phyloP scores from a whole-genome alignment of 2,888 invertebrate genomes.

The Apotomis capreana region DNA sequence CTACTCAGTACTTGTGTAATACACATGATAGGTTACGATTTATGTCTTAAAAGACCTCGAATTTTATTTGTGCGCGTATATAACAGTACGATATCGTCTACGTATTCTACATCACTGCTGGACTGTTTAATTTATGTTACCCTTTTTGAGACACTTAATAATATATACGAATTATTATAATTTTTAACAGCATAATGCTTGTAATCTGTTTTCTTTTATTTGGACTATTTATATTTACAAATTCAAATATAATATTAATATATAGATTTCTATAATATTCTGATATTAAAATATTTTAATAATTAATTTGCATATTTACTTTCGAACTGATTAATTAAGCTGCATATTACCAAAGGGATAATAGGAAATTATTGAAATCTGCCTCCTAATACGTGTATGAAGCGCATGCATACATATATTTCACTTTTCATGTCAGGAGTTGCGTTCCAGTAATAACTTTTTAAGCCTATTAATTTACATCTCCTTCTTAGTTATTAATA shows the following conservation, averaged over 20 bases:
- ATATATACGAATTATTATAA: slow-evolving; percentile 4
- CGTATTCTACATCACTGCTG: neutral
- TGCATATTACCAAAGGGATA: neutral
- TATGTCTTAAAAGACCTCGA: neutral
- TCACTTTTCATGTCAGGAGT: neutral
- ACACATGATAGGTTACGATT: neutral
- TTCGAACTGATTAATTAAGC: neutral
- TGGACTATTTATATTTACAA: neutral
- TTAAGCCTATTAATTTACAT: neutral
- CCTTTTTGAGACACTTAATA: slow-evolving; percentile 1
- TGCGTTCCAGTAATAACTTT: slow-evolving; percentile 2
- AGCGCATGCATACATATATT: slow-evolving; percentile 35
- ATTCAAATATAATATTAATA: neutral
- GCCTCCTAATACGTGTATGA: slow-evolving; percentile 26
- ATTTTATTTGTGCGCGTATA: slow-evolving; percentile 46
- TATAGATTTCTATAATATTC: neutral
- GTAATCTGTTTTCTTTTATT: slow-evolving; percentile 1
- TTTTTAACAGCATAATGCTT: neutral
- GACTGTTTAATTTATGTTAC: neutral
- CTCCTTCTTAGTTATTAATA: neutral
- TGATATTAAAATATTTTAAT: neutral
- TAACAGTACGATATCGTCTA: slow-evolving; percentile 14
- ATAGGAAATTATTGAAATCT: neutral
- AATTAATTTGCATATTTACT: slow-evolving; percentile 23
- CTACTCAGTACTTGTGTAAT: neutral